Conservation (phyloP, 2,888 invertebrate species). For the Nymphalis c-album region DNA sequence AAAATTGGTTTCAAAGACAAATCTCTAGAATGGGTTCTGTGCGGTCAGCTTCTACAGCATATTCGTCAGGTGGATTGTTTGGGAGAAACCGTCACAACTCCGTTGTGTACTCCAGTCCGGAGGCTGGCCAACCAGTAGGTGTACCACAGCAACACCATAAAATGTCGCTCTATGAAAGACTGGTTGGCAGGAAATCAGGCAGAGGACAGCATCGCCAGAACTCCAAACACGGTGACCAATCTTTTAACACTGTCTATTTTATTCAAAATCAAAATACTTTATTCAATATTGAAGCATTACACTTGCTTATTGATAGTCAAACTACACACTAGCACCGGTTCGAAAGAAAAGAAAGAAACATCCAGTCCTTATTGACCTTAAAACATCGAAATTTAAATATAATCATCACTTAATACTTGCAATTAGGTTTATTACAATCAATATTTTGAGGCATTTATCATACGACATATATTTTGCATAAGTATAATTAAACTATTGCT, state of each 20-base stretch:
- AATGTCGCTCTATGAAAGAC: constrained; percentile 91
- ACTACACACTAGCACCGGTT: too few relatives aligned
- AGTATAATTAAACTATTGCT: too few relatives aligned
- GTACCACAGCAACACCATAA: constrained; percentile 80
- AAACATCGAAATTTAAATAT: too few relatives aligned
- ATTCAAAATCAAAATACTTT: too few relatives aligned
- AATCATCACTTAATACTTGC: too few relatives aligned
- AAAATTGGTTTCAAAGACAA: constrained; percentile 94
- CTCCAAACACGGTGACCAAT: constrained; percentile 82
- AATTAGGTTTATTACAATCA: too few relatives aligned
- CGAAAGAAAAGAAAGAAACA: too few relatives aligned
- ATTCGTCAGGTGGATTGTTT: constrained; percentile 89
- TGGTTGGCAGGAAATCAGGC: constrained; percentile 91
- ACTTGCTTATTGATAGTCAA: too few relatives aligned
- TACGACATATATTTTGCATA: neutral
- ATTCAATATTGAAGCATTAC: too few relatives aligned
- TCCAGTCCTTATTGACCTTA: too few relatives aligned
- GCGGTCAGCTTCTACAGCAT: constrained; percentile 91
- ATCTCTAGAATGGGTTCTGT: constrained; percentile 93
- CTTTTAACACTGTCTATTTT: neutral
- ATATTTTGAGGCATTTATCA: too few relatives aligned
- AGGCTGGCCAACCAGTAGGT: constrained; percentile 75
- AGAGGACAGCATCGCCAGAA: constrained; percentile 84
- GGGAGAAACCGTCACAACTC: constrained; percentile 90
- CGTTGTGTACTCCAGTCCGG: constrained; percentile 85